phyloP scores from a whole-genome alignment of 2,797 vertebrate genomes.

The Benthosema pterotum region DNA sequence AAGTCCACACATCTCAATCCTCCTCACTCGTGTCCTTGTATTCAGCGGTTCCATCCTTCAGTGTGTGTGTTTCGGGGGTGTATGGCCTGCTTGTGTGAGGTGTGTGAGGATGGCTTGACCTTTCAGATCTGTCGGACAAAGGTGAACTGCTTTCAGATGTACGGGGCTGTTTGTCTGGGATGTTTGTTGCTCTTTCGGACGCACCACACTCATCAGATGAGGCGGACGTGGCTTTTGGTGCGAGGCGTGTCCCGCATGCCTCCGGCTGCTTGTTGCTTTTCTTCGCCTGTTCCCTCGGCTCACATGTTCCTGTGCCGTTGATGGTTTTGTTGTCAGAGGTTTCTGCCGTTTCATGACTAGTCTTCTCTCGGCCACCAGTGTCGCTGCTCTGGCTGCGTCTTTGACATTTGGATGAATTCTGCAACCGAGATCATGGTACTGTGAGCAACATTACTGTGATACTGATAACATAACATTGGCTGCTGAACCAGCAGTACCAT shows the following conservation, averaged over 20 bases:
- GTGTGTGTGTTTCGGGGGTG: neutral
- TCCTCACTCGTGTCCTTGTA: neutral
- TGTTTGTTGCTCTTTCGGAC: neutral
- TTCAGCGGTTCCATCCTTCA: neutral
- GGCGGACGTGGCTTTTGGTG: neutral
- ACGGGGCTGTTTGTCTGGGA: neutral
- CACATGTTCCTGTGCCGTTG: slow-evolving; percentile 1
- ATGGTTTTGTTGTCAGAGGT: neutral
- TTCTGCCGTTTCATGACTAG: neutral
- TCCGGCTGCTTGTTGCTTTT: slow-evolving; percentile 1
- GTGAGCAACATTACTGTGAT: neutral
- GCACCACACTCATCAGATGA: slow-evolving; percentile 5
- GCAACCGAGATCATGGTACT: neutral
- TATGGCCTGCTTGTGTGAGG: neutral
- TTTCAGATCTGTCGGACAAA: slow-evolving; percentile 12
- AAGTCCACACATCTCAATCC: neutral
- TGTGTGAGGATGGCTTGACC: slow-evolving; percentile 2
- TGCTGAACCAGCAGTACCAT: too few relatives aligned
- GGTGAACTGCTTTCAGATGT: neutral
- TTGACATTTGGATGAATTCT: slow-evolving; percentile 14
- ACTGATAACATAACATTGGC: neutral
- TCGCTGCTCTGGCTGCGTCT: slow-evolving; percentile 5
- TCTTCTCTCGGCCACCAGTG: slow-evolving; percentile 20
- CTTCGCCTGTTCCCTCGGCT: neutral
- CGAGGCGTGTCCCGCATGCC: neutral